Percentiles rank a stretch among this genome's conserved stretches.
phyloP scores from a whole-genome alignment of 2,797 vertebrate species.

The Hydrolagus colliei region DNA sequence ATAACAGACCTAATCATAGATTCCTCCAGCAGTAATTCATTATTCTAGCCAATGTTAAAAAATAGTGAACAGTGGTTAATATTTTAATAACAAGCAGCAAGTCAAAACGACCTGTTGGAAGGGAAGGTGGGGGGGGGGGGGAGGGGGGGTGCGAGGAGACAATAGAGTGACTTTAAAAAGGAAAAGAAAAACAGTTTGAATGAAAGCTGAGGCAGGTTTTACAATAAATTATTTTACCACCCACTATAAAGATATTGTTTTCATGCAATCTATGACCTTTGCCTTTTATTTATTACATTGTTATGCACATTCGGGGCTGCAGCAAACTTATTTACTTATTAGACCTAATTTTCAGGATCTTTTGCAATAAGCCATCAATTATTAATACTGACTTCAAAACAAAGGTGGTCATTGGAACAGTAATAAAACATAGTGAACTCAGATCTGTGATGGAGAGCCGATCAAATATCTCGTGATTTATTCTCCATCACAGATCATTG shows the following conservation, averaged over 20 bases:
- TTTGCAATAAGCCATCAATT: not conserved
- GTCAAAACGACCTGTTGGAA: not conserved
- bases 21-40: not conserved
- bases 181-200: not conserved
- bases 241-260: not conserved
- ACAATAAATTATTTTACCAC: not conserved
- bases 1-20: not conserved
- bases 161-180: too few relatives aligned
- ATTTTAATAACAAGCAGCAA: not conserved
- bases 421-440: too few relatives aligned
- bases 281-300: not conserved
- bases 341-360: not conserved
- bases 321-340: not conserved
- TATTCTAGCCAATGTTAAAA: not conserved
- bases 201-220: not conserved
- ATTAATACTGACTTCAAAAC: too few relatives aligned
- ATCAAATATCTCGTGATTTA: too few relatives aligned
- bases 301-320: not conserved
- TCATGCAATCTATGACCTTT: not conserved
- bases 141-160: too few relatives aligned
- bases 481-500: too few relatives aligned
- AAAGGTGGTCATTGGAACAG: too few relatives aligned
- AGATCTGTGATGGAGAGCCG: not conserved
- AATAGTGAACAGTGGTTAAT: too few relatives aligned
- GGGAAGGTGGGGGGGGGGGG: too few relatives aligned